Conservation (phyloP, 2,797 vertebrate species). For the Anolis apletophallus region DNA sequence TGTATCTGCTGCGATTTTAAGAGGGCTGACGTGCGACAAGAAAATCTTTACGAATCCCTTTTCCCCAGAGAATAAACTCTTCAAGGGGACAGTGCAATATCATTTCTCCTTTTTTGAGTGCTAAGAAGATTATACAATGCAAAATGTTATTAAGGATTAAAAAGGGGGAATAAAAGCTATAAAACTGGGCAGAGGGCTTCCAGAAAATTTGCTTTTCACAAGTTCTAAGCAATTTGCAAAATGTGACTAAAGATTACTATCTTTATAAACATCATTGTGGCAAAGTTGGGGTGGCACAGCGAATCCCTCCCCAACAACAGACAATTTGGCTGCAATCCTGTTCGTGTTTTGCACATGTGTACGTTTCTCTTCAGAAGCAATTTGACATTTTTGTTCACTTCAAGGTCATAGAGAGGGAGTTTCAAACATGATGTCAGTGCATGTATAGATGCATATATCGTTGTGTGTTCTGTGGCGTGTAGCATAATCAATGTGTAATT, state of each 20-base stretch:
- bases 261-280: neutral
- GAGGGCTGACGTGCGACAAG: slow-evolving; percentile 63
- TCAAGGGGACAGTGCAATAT: slow-evolving; percentile 53
- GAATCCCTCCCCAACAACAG: neutral
- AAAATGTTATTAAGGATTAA: slow-evolving; percentile 50
- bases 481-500: too few relatives aligned
- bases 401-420: too few relatives aligned
- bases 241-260: slow-evolving; percentile 5
- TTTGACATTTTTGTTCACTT: too few relatives aligned
- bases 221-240: neutral
- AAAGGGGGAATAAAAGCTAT: neutral
- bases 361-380: too few relatives aligned
- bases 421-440: too few relatives aligned
- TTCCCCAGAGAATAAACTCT: slow-evolving; percentile 54
- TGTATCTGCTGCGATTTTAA: slow-evolving; percentile 71
- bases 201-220: neutral
- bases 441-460: too few relatives aligned
- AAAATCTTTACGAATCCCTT: slow-evolving; percentile 61
- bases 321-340: neutral
- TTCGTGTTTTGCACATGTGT: too few relatives aligned
- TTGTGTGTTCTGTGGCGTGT: too few relatives aligned
- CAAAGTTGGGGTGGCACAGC: neutral
- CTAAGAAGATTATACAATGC: slow-evolving; percentile 33
- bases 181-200: neutral
- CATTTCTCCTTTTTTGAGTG: slow-evolving; percentile 17